Percentiles rank a stretch among this genome's conserved stretches.
phyloP scores from a whole-genome alignment of 2,888 invertebrate genomes.

The Cabera pusaria region DNA sequence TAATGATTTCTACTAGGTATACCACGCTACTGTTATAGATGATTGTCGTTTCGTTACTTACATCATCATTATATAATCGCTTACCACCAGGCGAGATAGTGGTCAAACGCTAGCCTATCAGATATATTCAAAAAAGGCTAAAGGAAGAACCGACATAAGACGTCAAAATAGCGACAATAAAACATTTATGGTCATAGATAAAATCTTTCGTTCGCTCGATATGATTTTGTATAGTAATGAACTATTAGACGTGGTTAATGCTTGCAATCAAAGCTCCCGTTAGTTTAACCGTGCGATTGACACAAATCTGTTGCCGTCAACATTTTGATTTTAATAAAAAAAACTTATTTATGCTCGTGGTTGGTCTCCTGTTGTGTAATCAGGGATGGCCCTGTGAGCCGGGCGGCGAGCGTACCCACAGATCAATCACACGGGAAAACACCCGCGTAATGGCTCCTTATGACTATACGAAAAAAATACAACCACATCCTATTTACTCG shows the following conservation, averaged over 20 bases:
- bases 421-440: slow-evolving; percentile 71
- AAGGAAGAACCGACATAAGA: too few relatives aligned
- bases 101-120: too few relatives aligned
- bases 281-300: slow-evolving; percentile 16
- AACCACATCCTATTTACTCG: slow-evolving; percentile 62
- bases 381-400: slow-evolving; percentile 21
- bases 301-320: slow-evolving; percentile 10
- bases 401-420: slow-evolving; percentile 40
- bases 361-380: slow-evolving; percentile 24
- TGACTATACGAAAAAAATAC: slow-evolving; percentile 48
- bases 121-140: too few relatives aligned
- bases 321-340: too few relatives aligned
- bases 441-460: slow-evolving; percentile 67
- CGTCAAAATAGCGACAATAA: neutral
- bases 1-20: slow-evolving; percentile 22
- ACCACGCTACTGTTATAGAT: slow-evolving; percentile 11
- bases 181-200: slow-evolving; percentile 2
- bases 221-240: slow-evolving; percentile 26
- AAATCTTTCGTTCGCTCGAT: slow-evolving; percentile 3
- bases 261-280: slow-evolving; percentile 21
- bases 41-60: too few relatives aligned
- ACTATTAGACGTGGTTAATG: slow-evolving; percentile 25
- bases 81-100: too few relatives aligned
- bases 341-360: slow-evolving; percentile 7
- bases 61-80: too few relatives aligned